phyloP scores from a whole-genome alignment of 2,888 invertebrate species.

The Phorcus lineatus region DNA sequence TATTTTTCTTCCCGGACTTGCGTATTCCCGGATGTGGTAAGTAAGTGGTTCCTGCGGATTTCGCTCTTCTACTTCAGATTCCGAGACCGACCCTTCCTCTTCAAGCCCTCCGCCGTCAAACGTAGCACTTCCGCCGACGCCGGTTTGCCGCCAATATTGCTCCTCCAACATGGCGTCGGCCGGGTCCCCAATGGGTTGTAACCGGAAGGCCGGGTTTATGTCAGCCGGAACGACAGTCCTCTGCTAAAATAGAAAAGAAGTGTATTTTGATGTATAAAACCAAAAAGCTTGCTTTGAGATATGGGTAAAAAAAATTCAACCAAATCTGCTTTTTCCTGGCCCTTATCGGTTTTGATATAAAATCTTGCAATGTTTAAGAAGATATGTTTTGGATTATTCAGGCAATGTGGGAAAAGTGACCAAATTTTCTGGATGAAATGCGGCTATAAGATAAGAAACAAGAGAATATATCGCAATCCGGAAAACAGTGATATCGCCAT shows the following conservation, averaged over 20 bases:
- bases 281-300: too few species aligned
- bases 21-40: constrained; percentile 3
- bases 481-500: too few species aligned
- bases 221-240: not conserved
- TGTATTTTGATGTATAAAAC: too few species aligned
- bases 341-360: too few species aligned
- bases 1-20: not conserved
- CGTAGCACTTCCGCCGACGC: not conserved
- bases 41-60: not conserved
- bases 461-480: too few species aligned
- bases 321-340: too few species aligned
- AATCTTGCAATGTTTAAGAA: too few species aligned
- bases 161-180: not conserved
- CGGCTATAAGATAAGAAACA: too few species aligned
- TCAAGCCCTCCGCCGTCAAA: not conserved
- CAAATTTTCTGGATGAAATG: too few species aligned
- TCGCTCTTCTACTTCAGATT: not conserved
- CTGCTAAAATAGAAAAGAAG: not conserved
- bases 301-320: too few species aligned
- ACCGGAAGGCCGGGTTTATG: not conserved
- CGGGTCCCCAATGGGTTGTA: not conserved
- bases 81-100: not conserved
- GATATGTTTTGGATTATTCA: too few species aligned
- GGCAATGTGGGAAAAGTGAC: too few species aligned
- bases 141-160: constrained; percentile 5